Conservation (phyloP, 2,888 invertebrate species). For the Steinernema hermaphroditum region DNA sequence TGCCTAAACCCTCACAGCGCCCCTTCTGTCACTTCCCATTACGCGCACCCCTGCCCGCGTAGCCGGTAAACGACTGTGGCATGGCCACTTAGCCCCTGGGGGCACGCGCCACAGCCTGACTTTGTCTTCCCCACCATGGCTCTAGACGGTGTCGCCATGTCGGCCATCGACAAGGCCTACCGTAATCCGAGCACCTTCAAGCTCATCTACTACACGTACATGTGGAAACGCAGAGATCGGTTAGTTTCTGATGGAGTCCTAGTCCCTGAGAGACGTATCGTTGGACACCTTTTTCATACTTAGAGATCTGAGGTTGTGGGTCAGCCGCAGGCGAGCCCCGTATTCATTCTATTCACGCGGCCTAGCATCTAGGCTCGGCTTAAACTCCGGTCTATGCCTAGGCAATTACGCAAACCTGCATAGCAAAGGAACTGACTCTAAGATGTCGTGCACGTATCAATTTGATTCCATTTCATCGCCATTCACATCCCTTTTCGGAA, state of each 20-base stretch:
- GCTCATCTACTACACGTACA: constrained; percentile 63
- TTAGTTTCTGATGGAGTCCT: constrained; percentile 36
- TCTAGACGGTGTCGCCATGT: constrained; percentile 17
- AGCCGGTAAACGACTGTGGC: constrained; percentile 21
- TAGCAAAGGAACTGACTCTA: too few relatives aligned
- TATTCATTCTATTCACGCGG: too few relatives aligned
- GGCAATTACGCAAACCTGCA: too few relatives aligned
- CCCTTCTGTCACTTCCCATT: constrained; percentile 20
- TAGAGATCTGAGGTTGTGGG: too few relatives aligned
- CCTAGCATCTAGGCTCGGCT: too few relatives aligned
- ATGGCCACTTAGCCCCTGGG: constrained; percentile 27
- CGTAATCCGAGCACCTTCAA: constrained; percentile 54
- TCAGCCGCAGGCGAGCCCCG: too few relatives aligned
- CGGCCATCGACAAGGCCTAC: constrained; percentile 46
- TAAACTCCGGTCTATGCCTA: too few relatives aligned
- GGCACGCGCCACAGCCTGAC: neutral
- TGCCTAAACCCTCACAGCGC: neutral
- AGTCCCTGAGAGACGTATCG: too few relatives aligned
- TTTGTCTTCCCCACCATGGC: neutral
- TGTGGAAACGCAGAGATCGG: constrained; percentile 65
- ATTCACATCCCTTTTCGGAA: too few relatives aligned
- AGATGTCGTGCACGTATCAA: too few relatives aligned
- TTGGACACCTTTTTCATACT: too few relatives aligned
- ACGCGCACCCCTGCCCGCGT: neutral
- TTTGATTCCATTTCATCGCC: too few relatives aligned